A percentile compares a stretch with the other conserved stretches of the same genome.
phyloP scores from a whole-genome alignment of 2,113 vertebrate species.

The Psittacus erithacus region DNA sequence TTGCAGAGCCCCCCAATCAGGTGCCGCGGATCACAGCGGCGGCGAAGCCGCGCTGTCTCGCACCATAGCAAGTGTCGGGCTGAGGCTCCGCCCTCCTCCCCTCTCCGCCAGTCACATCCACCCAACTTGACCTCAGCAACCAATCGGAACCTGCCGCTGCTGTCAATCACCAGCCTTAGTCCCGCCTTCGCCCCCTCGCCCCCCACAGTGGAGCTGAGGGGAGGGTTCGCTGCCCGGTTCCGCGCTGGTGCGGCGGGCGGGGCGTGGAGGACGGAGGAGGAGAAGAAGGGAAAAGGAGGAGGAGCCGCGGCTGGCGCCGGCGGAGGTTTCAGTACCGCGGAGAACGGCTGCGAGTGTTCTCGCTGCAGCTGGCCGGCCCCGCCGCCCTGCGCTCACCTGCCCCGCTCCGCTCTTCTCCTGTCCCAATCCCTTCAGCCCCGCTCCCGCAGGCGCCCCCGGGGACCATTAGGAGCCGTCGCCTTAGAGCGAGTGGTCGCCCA shows the following conservation, averaged over 20 bases:
- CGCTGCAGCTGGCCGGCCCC: neutral
- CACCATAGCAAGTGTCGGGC: neutral
- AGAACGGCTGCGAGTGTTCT: neutral
- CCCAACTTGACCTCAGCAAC: fast-evolving
- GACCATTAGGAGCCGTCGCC: neutral
- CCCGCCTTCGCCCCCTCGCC: neutral
- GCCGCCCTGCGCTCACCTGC: neutral
- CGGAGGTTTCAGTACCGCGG: constrained; percentile 48
- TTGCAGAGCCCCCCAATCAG: neutral
- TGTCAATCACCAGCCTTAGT: neutral
- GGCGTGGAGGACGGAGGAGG: neutral
- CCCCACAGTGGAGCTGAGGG: neutral
- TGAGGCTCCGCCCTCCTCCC: neutral
- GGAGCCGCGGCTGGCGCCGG: neutral
- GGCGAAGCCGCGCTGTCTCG: fast-evolving
- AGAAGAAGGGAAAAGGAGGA: neutral
- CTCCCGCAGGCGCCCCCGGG: neutral
- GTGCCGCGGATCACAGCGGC: fast-evolving
- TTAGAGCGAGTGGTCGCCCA: neutral
- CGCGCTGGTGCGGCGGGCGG: neutral
- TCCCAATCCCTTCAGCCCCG: neutral
- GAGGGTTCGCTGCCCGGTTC: neutral
- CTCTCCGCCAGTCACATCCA: neutral
- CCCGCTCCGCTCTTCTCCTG: neutral
- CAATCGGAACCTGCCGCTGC: neutral